Conservation (phyloP, 2,113 vertebrate genomes). For the Zosterops lateralis region DNA sequence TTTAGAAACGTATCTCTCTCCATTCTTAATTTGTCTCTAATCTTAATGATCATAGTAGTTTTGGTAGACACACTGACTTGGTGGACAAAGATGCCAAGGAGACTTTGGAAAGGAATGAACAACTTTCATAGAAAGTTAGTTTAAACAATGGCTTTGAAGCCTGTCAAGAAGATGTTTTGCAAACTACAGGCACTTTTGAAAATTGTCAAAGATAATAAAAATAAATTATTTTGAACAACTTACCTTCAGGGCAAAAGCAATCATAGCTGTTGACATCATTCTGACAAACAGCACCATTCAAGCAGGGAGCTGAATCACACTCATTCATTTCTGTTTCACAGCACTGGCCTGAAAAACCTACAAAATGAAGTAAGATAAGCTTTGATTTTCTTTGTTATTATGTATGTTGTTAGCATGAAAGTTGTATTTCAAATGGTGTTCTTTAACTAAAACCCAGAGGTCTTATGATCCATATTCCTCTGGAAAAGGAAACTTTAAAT, state of each 20-base stretch:
- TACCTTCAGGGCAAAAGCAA: constrained; percentile 76
- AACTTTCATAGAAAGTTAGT: not conserved
- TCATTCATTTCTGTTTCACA: constrained; percentile 74
- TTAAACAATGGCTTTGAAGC: constrained; percentile 11
- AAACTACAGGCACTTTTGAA: constrained; percentile 28
- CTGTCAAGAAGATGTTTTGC: not conserved
- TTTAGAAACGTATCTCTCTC: not conserved
- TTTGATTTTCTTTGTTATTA: constrained; percentile 19
- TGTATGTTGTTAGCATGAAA: not conserved
- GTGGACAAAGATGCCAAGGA: constrained; percentile 11
- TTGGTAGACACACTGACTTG: not conserved
- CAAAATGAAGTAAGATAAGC: constrained; percentile 35
- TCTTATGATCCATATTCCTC: not conserved
- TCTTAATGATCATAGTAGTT: not conserved
- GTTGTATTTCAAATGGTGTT: not conserved
- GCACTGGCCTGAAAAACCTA: constrained; percentile 70
- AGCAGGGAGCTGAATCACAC: constrained; percentile 74
- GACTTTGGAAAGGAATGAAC: not conserved
- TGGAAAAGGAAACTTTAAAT: not conserved
- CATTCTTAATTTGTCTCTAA: not conserved
- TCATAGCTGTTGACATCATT: constrained; percentile 73
- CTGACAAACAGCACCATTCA: constrained; percentile 74
- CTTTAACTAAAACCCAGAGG: not conserved
- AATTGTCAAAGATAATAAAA: constrained; percentile 55
- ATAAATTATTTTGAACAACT: constrained; percentile 53